Evolutionary conservation across 2,797 vertebrate species (phyloP).

Genomic region (Potorous gilbertii): DNA sequence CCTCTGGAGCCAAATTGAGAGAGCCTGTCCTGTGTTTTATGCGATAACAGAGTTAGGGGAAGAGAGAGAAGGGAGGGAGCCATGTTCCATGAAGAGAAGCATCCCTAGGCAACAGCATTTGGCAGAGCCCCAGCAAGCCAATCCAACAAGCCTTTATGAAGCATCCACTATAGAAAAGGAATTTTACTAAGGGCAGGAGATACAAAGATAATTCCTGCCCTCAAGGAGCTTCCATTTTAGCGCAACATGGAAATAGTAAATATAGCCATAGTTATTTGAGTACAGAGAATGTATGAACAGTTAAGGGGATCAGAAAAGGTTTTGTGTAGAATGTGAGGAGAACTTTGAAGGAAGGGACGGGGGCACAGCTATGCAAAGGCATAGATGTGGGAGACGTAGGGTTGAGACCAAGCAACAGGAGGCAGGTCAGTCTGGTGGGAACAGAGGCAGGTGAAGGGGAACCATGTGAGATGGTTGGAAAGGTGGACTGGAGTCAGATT

Average conservation of each 20-base stretch:
- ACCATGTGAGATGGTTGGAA: not conserved
- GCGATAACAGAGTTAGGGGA: not conserved
- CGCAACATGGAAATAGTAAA: not conserved
- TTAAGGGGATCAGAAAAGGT: not conserved
- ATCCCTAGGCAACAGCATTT: not conserved
- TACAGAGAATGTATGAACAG: not conserved
- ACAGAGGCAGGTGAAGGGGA: not conserved
- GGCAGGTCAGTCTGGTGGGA: not conserved
- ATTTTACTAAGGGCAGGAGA: not conserved
- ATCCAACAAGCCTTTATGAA: not conserved
- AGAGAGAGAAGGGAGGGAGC: not conserved
- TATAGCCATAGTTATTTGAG: not conserved
- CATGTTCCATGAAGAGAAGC: not conserved
- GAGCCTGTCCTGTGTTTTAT: not conserved
- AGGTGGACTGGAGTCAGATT: not conserved
- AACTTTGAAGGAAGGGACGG: not conserved
- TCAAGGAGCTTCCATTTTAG: not conserved
- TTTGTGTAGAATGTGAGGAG: not conserved
- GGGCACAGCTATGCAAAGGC: not conserved
- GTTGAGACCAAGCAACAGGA: not conserved
- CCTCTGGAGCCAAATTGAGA: not conserved
- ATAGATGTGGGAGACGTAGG: not conserved
- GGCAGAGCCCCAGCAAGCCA: not conserved
- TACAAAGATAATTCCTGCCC: not conserved
- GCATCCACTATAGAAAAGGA: not conserved